Conservation (phyloP, 2,888 invertebrate genomes). For the Dicycla oo region DNA sequence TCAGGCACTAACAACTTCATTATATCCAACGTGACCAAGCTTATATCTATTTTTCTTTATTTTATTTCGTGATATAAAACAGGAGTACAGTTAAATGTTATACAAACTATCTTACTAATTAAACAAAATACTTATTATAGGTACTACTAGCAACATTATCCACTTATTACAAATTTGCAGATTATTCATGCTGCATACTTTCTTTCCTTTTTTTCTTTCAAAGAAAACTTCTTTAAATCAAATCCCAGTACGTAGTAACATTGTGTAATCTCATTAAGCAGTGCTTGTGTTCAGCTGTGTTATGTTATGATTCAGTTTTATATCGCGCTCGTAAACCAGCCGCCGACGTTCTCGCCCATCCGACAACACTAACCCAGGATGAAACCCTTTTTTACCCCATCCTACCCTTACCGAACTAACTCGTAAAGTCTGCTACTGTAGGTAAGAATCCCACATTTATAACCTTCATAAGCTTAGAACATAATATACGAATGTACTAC, state of each 20-base stretch:
- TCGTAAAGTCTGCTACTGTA: conserved; percentile 57
- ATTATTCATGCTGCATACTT: too few relatives aligned
- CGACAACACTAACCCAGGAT: conserved; percentile 19
- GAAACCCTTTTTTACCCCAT: conserved; percentile 49
- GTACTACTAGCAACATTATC: too few relatives aligned
- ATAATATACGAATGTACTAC: conserved; percentile 36
- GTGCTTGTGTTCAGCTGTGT: conserved; percentile 32
- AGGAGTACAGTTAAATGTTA: too few relatives aligned
- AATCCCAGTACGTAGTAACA: not conserved
- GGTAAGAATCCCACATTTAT: conserved; percentile 58
- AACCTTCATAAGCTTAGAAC: conserved; percentile 45
- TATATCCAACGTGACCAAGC: not conserved
- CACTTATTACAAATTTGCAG: too few relatives aligned
- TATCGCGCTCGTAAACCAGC: conserved; percentile 46
- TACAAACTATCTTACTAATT: too few relatives aligned
- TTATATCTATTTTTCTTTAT: not conserved
- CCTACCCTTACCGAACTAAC: conserved; percentile 29
- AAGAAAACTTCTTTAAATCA: conserved; percentile 14
- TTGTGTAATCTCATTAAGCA: conserved; percentile 40
- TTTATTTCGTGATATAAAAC: too few relatives aligned
- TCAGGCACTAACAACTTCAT: too few relatives aligned
- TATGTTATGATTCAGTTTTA: conserved; percentile 57
- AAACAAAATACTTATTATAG: too few relatives aligned
- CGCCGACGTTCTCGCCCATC: conserved; percentile 22
- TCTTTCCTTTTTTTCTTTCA: not conserved